Base-by-base conservation (phyloP, 2,888 invertebrate species). In the Tuberolachnus salignus region DNA sequence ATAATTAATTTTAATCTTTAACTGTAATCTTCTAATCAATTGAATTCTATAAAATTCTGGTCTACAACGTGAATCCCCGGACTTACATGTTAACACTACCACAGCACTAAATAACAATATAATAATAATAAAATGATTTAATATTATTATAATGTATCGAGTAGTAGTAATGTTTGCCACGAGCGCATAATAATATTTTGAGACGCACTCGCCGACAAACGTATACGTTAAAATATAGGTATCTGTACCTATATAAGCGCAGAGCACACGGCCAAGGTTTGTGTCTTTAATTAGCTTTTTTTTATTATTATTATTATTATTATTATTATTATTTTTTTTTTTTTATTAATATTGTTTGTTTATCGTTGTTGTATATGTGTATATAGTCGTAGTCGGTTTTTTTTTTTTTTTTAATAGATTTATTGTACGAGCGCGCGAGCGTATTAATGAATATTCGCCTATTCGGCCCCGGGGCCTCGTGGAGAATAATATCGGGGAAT, bases 401-500 rank as follows among this genome's bases (percentile, higher is more conserved):
- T 6, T 34, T 34, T 34, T 34, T 34, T 34, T 34, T 34, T 34
- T 21, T 67, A 78, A 67, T 78, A 78, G 78, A 78, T 78, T 78
- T 78, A 78, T 78, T 78, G 78, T 51, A 61, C 19, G n/a, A 8
- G 34, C 67, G 67, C 21, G 21, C 63, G 34, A n/a, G n/a, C n/a
- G 53, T 44, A 74, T 75, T 75, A 75, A 78, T 69, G 67, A 67
- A 78, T 67, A 75, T 69, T 78, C 57, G 67, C 67, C 57, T 67
- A 69, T 57, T 21, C 14, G 67, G 21, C 67, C 67, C n/a, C 57
- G 67, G 19, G 78, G 78, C 74, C 46, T 16, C 21, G 19, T 16
- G 16, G 16, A 72, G 13, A 46, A 67, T 75, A 57, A 66, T 67
- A 67, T 66, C n/a, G 34, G n/a, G n/a, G 64, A 75, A 75, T 59